Conservation (phyloP, 2,888 invertebrate genomes). For the Sphaerophoria rueppellii region DNA sequence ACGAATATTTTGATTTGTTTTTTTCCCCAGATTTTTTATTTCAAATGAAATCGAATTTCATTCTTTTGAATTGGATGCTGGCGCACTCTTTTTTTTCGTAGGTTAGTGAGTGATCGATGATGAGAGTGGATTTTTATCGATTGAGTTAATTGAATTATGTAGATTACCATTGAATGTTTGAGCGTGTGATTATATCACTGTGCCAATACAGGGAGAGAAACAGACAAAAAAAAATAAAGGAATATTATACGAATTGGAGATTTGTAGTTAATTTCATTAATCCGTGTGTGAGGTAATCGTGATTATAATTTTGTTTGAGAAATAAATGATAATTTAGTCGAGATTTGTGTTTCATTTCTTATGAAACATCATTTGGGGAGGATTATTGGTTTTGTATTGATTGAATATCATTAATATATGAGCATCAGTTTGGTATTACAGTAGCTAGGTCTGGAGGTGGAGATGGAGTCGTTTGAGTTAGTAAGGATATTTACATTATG, state of each 20-base stretch:
- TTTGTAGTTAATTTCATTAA: slow-evolving; percentile 63
- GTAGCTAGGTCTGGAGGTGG: background rate
- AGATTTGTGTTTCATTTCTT: slow-evolving; percentile 51
- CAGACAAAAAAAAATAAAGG: background rate
- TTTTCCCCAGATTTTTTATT: slow-evolving; percentile 19
- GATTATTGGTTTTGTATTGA: slow-evolving; percentile 46
- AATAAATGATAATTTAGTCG: slow-evolving; percentile 57
- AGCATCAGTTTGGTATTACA: background rate
- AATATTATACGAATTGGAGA: slow-evolving; percentile 1
- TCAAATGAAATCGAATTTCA: slow-evolving; percentile 59
- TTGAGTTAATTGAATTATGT: slow-evolving; percentile 68
- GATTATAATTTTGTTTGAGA: slow-evolving; percentile 50
- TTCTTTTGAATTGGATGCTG: slow-evolving; percentile 49
- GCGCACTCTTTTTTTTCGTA: background rate
- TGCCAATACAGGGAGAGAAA: background rate
- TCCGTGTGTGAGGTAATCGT: slow-evolving; percentile 62
- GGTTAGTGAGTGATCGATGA: slow-evolving; percentile 26
- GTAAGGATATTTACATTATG: too few relatives aligned
- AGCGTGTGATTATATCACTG: slow-evolving; percentile 54
- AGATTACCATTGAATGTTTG: slow-evolving; percentile 37
- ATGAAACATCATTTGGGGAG: slow-evolving; percentile 50
- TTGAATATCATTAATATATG: slow-evolving; percentile 43
- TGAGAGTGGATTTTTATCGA: slow-evolving; percentile 53
- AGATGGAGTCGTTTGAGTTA: too few relatives aligned
- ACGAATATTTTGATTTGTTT: slow-evolving; percentile 11